Evolutionary conservation across 1,140 invertebrate genomes (phyloP).

Genomic region (Eumeta japonica): DNA sequence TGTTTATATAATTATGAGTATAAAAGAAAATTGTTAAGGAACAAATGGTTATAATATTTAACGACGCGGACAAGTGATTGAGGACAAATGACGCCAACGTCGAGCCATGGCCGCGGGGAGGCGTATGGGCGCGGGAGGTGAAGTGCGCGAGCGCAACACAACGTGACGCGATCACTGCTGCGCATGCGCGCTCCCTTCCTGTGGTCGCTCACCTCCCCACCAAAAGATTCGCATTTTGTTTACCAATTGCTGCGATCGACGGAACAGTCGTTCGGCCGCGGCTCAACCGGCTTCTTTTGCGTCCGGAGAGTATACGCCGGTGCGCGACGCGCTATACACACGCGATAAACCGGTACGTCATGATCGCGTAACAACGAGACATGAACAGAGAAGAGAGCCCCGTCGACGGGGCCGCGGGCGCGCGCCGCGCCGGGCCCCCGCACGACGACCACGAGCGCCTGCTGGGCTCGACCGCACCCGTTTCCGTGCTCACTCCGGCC

Average conservation of each 20-base stretch:
- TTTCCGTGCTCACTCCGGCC: conserved; percentile 40
- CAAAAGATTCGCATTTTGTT: conserved; percentile 44
- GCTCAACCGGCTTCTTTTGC: conserved; percentile 36
- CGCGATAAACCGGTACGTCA: conserved; percentile 40
- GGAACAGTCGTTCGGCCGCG: conserved; percentile 33
- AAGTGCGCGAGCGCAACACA: conserved; percentile 29
- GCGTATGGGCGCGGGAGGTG: too few relatives aligned
- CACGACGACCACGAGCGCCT: conserved; percentile 39
- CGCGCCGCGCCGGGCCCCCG: conserved; percentile 41
- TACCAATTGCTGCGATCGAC: conserved; percentile 53
- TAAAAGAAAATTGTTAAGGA: too few relatives aligned
- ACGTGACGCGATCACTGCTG: conserved; percentile 22
- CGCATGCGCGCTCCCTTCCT: conserved; percentile 37
- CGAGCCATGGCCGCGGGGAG: too few relatives aligned
- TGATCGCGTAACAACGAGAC: conserved; percentile 49
- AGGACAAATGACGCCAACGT: too few relatives aligned
- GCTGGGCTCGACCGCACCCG: conserved; percentile 28
- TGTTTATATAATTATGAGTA: too few relatives aligned
- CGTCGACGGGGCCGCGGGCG: conserved; percentile 39
- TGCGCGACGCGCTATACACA: conserved; percentile 40
- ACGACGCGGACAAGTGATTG: too few relatives aligned
- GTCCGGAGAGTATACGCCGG: conserved; percentile 29
- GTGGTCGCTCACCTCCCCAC: conserved; percentile 31
- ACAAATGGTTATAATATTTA: too few relatives aligned
- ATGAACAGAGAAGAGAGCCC: conserved; percentile 44